Evolutionary conservation across 1,140 invertebrate species (phyloP).

Genomic region (Dufourea novaeangliae): DNA sequence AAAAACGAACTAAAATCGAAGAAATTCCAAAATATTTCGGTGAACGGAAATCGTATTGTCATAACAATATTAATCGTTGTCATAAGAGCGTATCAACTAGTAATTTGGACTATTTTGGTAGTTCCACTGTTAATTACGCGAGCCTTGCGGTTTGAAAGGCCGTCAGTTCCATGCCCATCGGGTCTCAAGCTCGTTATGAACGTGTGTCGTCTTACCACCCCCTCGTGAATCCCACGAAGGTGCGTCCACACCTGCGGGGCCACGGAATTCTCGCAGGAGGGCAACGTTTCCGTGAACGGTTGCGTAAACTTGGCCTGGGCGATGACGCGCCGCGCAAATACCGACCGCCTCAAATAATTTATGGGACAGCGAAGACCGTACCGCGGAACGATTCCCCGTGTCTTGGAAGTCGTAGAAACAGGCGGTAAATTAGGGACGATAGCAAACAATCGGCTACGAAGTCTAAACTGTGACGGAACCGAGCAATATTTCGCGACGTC

Average conservation of each 20-base stretch:
- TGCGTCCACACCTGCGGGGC: conserved; percentile 10
- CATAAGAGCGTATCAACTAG: too few species aligned
- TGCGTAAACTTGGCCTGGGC: conserved; percentile 7
- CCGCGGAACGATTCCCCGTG: neutral
- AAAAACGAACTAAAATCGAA: too few species aligned
- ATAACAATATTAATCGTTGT: too few species aligned
- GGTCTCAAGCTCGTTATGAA: conserved; percentile 1
- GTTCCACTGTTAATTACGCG: neutral
- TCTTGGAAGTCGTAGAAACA: neutral
- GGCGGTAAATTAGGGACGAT: neutral
- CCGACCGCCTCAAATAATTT: neutral
- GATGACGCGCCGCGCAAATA: neutral
- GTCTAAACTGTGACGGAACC: neutral
- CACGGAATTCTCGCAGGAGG: neutral
- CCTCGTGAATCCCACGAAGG: conserved; percentile 19
- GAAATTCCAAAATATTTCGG: too few species aligned
- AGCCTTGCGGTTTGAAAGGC: neutral
- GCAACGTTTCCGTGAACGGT: neutral
- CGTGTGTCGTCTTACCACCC: neutral
- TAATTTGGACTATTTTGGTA: neutral
- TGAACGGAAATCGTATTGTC: too few species aligned
- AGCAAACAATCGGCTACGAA: neutral
- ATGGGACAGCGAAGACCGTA: neutral
- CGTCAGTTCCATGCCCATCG: neutral
- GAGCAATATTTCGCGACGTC: neutral